These are phyloP conservation scores for Corydoras sp. DNA, from an alignment of 2,113 vertebrate genomes.

Conservation along the genomic window DNA sequence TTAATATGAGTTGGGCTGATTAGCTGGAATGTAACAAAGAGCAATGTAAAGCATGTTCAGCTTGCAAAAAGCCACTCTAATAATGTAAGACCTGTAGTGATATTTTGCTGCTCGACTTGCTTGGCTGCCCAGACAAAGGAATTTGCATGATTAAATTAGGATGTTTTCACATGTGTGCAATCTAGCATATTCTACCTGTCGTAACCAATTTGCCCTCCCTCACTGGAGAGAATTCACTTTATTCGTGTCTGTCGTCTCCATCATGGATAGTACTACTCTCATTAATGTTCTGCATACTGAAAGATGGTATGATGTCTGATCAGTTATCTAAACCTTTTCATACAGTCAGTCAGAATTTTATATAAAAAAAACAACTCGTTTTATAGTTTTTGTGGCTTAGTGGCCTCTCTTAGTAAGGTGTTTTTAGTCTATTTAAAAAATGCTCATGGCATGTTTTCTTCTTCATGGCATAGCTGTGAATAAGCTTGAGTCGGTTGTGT, in stretches of 20 bases:
- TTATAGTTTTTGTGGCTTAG: too few species aligned
- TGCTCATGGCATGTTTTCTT: too few species aligned
- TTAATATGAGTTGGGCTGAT: conserved; percentile 5
- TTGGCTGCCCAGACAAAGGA: conserved; percentile 34
- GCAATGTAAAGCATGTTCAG: background rate
- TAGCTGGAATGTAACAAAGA: conserved; percentile 1
- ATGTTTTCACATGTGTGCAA: conserved; percentile 35
- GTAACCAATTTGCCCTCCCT: conserved; percentile 27
- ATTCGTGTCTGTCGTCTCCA: background rate
- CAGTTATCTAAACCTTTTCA: too few species aligned
- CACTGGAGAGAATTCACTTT: conserved; percentile 16
- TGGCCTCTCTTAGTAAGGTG: too few species aligned
- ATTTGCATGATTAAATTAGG: conserved; percentile 52
- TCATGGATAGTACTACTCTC: background rate
- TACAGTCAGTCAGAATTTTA: too few species aligned
- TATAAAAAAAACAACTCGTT: too few species aligned
- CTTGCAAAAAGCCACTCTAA: background rate
- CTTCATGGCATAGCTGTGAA: too few species aligned
- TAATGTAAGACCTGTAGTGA: conserved; percentile 20
- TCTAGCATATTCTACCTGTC: conserved; percentile 37
- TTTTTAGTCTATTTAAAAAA: too few species aligned
- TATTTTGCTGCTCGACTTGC: conserved; percentile 4
- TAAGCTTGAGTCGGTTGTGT: too few species aligned
- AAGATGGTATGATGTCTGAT: background rate
- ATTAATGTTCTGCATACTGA: background rate